Base-by-base conservation (phyloP, 2,797 vertebrate species). In the Muscicapa striata region DNA sequence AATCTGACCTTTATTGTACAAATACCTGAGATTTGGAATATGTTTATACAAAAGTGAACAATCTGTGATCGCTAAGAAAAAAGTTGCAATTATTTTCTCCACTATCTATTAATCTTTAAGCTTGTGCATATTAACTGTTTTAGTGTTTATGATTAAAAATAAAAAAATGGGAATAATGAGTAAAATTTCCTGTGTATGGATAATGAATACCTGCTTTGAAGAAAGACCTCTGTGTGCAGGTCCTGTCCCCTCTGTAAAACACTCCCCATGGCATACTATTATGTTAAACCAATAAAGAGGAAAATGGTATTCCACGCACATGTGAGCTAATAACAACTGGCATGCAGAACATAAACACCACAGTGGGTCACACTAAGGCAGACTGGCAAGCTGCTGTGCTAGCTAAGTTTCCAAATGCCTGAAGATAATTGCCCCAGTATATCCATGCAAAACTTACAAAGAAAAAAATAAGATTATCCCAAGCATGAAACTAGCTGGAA, bases 261-360 rank as follows among this genome's bases (percentile, higher is more conserved):
- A 64, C 62, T 93, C 93, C 36, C 67, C 76, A 29, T 82, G 73
- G 78, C 82, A 94, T 87, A 81, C 68, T 82, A 92, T 96, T 93
- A 81, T 94, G 76, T 94, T 85, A 96, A 96, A 91, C 75, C 83
- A 96, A 68, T 96, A 96, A 97, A 83, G 90, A 93, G 89, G 93
- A 95, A 95, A 96, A 95, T 93, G 74, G 78, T 74, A 96, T 96
- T 95, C 95, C 76, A 94, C 0, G 51, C 88, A 93, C 87, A 93
- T 84, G 78, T 95, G 89, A 95, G 79, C 92, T 97, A 97, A 97
- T 97, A 96, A 96, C 96, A 97, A 96, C 91, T 88, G 96, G 94
- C 95, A 96, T 92, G 92, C 96, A 95, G 96, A 96, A 97, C 96
- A 95, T 91, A 94, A 97, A 96, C 94, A 93, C 92, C 90, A 79